Conservation (phyloP, 92 coral and sea anemone species). For the Phenganax marumi region DNA sequence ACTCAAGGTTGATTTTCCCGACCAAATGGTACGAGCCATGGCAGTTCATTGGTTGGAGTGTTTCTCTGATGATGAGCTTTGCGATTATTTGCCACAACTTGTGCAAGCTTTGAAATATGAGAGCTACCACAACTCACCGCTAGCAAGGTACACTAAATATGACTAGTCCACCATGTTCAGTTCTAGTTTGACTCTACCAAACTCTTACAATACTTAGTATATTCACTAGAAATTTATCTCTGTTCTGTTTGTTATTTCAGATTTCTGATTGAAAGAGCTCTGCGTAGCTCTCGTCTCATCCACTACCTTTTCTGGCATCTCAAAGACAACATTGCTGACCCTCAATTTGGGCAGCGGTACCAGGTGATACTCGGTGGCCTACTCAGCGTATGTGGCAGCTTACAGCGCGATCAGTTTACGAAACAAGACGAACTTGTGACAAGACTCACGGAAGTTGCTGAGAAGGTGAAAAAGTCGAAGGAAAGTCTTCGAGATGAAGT, state of each 20-base stretch:
- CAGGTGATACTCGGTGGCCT: slow-evolving; percentile 86
- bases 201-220: no score
- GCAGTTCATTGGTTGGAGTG: slow-evolving; percentile 96
- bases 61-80: slow-evolving; percentile 85
- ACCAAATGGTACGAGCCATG: slow-evolving; percentile 77
- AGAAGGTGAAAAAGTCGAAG: slow-evolving; percentile 75
- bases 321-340: slow-evolving; percentile 91
- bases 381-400: slow-evolving; percentile 83
- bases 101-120: slow-evolving; percentile 98
- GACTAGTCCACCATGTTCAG: neutral
- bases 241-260: neutral
- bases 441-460: slow-evolving; percentile 81
- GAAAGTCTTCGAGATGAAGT: slow-evolving; percentile 70
- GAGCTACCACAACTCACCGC: slow-evolving; percentile 91
- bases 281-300: slow-evolving; percentile 78
- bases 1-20: slow-evolving; percentile 82
- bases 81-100: slow-evolving; percentile 95
- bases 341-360: slow-evolving; percentile 98
- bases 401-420: slow-evolving; percentile 89
- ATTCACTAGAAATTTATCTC: neutral
- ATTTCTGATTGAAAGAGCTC: slow-evolving; percentile 87
- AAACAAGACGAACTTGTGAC: slow-evolving; percentile 83
- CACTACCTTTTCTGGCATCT: slow-evolving; percentile 91
- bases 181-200: neutral
- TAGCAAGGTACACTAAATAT: slow-evolving; percentile 51